Percentiles rank a stretch among this genome's conserved stretches.
phyloP scores from a whole-genome alignment of 2,888 invertebrate species.

The Apotomis turbidana region DNA sequence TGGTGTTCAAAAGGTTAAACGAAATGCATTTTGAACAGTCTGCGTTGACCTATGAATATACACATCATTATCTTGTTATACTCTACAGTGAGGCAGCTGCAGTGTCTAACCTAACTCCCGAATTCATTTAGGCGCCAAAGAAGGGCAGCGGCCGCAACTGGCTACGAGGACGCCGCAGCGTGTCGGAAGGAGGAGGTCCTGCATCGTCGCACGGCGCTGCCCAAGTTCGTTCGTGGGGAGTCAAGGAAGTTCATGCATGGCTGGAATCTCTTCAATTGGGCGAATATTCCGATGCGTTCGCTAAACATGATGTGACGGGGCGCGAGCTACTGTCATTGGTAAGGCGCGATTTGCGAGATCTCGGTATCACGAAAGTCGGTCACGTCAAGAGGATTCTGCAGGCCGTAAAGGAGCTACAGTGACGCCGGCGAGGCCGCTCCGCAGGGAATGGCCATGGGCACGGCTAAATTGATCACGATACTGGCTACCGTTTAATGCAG shows the following conservation, averaged over 20 bases:
- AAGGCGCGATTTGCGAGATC: constrained; percentile 93
- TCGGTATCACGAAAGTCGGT: constrained; percentile 97
- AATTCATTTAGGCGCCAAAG: constrained; percentile 67
- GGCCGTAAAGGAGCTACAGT: constrained; percentile 91
- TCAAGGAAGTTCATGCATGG: constrained; percentile 95
- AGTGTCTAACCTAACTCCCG: background rate
- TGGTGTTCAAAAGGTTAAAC: too few species aligned
- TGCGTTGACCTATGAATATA: too few species aligned
- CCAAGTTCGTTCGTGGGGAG: constrained; percentile 88
- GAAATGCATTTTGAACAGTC: too few species aligned
- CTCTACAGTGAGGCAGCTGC: background rate
- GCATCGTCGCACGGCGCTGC: constrained; percentile 57
- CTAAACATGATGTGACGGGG: constrained; percentile 95
- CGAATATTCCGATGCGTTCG: constrained; percentile 96
- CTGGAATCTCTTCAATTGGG: constrained; percentile 93
- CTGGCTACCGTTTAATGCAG: too few species aligned
- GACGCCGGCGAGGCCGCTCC: constrained; percentile 78
- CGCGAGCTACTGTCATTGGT: constrained; percentile 94
- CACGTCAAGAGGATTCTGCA: constrained; percentile 97
- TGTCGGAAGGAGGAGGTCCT: constrained; percentile 62
- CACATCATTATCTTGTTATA: too few species aligned
- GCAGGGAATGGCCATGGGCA: constrained; percentile 70
- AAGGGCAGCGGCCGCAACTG: constrained; percentile 67
- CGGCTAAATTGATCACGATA: background rate
- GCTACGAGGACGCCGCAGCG: constrained; percentile 72